phyloP scores from a whole-genome alignment of 2,113 vertebrate species.

The Aleadryas rufinucha region DNA sequence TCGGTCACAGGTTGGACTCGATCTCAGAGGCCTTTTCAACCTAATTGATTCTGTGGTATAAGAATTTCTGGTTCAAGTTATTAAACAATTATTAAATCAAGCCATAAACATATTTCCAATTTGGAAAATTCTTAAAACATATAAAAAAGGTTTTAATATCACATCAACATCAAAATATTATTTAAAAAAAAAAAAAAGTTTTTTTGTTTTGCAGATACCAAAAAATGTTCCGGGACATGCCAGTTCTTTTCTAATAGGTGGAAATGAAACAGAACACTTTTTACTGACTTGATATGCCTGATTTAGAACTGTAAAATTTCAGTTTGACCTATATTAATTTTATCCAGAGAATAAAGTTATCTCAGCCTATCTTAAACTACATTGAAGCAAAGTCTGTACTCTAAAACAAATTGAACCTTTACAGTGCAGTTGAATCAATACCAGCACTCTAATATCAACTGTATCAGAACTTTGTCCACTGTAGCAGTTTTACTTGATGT shows the following conservation, averaged over 20 bases:
- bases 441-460: background rate
- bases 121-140: background rate
- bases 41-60: background rate
- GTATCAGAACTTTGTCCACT: background rate
- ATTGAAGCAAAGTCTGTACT: background rate
- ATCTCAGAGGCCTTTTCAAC: background rate
- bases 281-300: background rate
- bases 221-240: background rate
- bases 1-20: fast-evolving
- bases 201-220: background rate
- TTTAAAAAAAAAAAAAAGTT: background rate
- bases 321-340: background rate
- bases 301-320: background rate
- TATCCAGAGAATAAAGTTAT: background rate
- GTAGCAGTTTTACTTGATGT: background rate
- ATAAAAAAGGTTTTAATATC: background rate
- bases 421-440: background rate
- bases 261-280: background rate
- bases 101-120: background rate
- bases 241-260: background rate
- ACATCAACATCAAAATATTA: background rate
- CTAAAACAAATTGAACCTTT: background rate
- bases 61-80: background rate
- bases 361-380: background rate
- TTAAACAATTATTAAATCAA: background rate